Evolutionary conservation across 2,797 vertebrate species (phyloP).

Genomic region (Holocentrus rufus): DNA sequence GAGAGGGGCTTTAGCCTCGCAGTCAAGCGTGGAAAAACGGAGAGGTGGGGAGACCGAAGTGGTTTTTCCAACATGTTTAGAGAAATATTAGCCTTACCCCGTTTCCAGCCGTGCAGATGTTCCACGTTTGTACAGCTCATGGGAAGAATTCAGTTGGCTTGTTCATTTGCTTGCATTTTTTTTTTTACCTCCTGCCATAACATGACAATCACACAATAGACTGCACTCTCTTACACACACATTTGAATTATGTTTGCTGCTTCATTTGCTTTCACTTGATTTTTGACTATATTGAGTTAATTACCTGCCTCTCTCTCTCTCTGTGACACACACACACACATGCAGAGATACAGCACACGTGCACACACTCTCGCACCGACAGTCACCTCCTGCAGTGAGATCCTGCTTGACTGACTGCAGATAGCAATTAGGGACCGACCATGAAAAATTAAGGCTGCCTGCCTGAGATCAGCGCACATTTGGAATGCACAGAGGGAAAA

Average conservation of each 20-base stretch:
- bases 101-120: slow-evolving; percentile 17
- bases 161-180: background rate
- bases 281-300: slow-evolving; percentile 47
- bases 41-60: background rate
- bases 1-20: background rate
- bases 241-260: slow-evolving; percentile 9
- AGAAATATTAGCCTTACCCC: slow-evolving; percentile 26
- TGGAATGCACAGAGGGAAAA: slow-evolving; percentile 47
- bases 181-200: slow-evolving; percentile 10
- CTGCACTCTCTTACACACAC: background rate
- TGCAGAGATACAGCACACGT: background rate
- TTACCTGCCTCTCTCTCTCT: slow-evolving; percentile 26
- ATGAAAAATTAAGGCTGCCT: slow-evolving; percentile 64
- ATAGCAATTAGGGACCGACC: slow-evolving; percentile 65
- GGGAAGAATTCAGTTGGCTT: slow-evolving; percentile 11
- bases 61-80: background rate
- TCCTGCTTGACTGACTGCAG: slow-evolving; percentile 60
- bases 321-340: background rate
- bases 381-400: slow-evolving; percentile 39
- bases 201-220: background rate
- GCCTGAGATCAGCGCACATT: slow-evolving; percentile 55
- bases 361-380: background rate
- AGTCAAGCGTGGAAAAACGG: background rate
- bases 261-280: slow-evolving; percentile 39
- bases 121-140: slow-evolving; percentile 34